Conservation (phyloP, 2,797 vertebrate species). For the Pogoniulus pusillus region DNA sequence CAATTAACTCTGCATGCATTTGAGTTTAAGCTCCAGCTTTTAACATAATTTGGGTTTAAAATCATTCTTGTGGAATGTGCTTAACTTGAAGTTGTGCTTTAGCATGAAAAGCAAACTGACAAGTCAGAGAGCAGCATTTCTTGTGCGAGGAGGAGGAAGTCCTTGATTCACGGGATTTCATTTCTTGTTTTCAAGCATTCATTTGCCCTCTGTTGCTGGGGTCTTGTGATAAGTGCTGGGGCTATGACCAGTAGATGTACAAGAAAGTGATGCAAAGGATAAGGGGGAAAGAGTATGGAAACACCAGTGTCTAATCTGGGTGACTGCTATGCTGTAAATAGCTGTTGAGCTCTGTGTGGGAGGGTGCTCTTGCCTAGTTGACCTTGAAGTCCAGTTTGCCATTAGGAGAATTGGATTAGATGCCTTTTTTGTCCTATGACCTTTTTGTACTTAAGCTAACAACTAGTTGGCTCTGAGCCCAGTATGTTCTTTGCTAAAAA, state of each 20-base stretch:
- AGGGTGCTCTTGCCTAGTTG: not conserved
- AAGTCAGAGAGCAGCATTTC: not conserved
- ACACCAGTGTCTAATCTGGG: not conserved
- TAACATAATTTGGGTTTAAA: not conserved
- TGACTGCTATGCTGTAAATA: not conserved
- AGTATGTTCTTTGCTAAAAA: not conserved
- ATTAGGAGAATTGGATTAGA: not conserved
- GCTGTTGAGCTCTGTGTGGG: not conserved
- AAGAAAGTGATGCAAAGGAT: not conserved
- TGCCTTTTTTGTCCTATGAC: not conserved
- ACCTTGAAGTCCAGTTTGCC: not conserved
- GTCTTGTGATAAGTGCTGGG: fast-evolving
- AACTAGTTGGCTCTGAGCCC: not conserved
- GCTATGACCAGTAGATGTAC: fast-evolving
- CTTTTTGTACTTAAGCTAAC: not conserved
- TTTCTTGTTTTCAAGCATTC: not conserved
- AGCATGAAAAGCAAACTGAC: not conserved
- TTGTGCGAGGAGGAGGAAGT: not conserved
- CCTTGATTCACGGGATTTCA: not conserved
- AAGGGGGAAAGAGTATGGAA: not conserved
- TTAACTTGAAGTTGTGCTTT: not conserved
- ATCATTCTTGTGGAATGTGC: not conserved
- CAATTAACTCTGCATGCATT: fast-evolving
- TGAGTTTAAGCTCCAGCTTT: not conserved
- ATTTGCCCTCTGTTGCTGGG: not conserved